Evolutionary conservation across 2,113 vertebrate species (phyloP).

Genomic region (Hemiscyllium ocellatum): DNA sequence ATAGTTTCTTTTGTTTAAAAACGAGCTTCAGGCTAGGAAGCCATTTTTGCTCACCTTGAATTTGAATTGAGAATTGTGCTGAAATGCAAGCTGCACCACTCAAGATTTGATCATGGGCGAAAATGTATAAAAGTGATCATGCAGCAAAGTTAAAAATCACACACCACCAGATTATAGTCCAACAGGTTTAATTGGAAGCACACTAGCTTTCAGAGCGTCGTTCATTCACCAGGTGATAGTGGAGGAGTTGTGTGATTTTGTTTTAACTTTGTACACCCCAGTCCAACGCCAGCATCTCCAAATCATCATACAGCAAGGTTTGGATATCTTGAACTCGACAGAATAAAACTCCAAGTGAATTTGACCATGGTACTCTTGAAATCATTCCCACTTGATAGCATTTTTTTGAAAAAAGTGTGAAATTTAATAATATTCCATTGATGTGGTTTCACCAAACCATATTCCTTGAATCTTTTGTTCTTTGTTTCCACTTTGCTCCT

Average conservation of each 20-base stretch:
- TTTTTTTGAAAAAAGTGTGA: background rate
- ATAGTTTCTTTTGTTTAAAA: background rate
- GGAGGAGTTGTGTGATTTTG: too few species aligned
- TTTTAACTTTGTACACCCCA: too few species aligned
- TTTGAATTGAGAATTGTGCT: background rate
- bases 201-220: too few species aligned
- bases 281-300: too few species aligned
- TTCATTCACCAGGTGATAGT: too few species aligned
- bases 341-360: background rate
- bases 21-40: background rate
- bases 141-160: too few species aligned
- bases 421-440: background rate
- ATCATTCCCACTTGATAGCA: background rate
- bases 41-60: background rate
- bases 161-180: too few species aligned
- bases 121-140: background rate
- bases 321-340: background rate
- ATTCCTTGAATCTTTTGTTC: background rate
- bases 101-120: background rate
- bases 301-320: background rate
- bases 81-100: background rate
- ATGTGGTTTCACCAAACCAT: background rate
- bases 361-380: background rate
- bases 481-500: background rate
- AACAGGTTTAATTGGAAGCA: too few species aligned